Evolutionary conservation across 2,888 invertebrate species (phyloP).

Genomic region (Xylocampa areola): DNA sequence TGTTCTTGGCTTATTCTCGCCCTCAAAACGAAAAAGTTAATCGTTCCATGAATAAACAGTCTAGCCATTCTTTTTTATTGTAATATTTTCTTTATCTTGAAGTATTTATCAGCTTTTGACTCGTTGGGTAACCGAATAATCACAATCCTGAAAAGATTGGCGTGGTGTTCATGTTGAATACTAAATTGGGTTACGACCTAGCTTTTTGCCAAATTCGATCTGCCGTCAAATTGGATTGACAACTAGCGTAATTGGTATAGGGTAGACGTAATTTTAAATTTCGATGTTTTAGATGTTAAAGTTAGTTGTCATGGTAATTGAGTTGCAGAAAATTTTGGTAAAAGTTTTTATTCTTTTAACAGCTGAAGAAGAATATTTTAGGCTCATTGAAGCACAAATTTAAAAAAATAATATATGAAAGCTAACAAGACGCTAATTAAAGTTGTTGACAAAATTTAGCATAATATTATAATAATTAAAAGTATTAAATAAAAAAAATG

Average conservation of each 20-base stretch:
- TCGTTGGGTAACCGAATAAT: conserved; percentile 27
- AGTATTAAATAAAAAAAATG: no score
- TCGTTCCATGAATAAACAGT: no score
- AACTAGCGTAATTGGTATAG: conserved; percentile 26
- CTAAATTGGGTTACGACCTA: conserved; percentile 24
- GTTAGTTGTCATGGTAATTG: conserved; percentile 17
- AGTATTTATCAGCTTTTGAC: not conserved
- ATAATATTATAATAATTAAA: no score
- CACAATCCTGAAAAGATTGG: conserved; percentile 15
- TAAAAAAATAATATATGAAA: no score
- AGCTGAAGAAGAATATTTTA: no score
- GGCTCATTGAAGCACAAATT: no score
- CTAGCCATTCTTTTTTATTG: no score
- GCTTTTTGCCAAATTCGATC: conserved; percentile 28
- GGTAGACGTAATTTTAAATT: conserved; percentile 33
- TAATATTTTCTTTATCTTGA: not conserved
- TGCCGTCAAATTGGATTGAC: conserved; percentile 33
- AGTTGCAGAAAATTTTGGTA: conserved; percentile 1
- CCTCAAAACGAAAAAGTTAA: no score
- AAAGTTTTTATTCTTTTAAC: not conserved
- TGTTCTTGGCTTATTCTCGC: no score
- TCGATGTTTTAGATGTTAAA: conserved; percentile 18
- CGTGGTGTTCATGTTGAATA: conserved; percentile 21
- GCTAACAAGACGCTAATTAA: no score
- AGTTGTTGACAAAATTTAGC: no score